Evolutionary conservation across 2,113 vertebrate species (phyloP).

Genomic region (Echinops telfairi): DNA sequence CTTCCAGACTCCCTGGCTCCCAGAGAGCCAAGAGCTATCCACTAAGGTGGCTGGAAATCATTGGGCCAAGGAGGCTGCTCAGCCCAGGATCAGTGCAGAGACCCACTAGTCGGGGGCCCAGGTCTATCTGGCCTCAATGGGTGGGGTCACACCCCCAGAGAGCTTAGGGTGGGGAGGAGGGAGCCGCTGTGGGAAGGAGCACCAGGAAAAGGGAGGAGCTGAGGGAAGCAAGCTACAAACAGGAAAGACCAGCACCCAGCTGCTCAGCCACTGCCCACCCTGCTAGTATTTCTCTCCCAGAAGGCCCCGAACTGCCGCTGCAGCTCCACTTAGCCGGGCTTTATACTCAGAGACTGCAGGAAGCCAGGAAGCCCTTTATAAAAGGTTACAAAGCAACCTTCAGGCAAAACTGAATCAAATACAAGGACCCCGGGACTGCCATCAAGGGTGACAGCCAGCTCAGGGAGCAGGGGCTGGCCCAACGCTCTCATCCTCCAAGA

Average conservation of each 20-base stretch:
- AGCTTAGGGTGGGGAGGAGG: background rate
- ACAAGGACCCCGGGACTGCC: background rate
- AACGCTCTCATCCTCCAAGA: background rate
- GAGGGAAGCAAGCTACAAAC: background rate
- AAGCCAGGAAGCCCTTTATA: background rate
- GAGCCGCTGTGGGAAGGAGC: background rate
- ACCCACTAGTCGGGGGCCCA: background rate
- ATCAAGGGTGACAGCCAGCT: background rate
- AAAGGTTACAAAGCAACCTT: background rate
- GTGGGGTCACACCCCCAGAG: background rate
- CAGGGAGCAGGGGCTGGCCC: background rate
- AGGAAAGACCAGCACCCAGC: background rate
- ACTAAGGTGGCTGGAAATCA: background rate
- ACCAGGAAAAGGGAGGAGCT: background rate
- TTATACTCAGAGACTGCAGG: background rate
- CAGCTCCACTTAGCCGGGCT: background rate
- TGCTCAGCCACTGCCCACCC: constrained; percentile 30
- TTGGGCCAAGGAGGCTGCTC: background rate
- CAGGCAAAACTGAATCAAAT: background rate
- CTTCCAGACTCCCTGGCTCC: background rate
- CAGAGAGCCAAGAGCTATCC: background rate
- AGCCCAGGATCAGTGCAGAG: background rate
- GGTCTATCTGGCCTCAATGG: background rate
- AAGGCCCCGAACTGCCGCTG: background rate
- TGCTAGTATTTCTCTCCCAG: constrained; percentile 43